These are phyloP conservation scores for Drosophila multiciliata DNA, from an alignment of 2,888 invertebrate species.

Conservation along the genomic window DNA sequence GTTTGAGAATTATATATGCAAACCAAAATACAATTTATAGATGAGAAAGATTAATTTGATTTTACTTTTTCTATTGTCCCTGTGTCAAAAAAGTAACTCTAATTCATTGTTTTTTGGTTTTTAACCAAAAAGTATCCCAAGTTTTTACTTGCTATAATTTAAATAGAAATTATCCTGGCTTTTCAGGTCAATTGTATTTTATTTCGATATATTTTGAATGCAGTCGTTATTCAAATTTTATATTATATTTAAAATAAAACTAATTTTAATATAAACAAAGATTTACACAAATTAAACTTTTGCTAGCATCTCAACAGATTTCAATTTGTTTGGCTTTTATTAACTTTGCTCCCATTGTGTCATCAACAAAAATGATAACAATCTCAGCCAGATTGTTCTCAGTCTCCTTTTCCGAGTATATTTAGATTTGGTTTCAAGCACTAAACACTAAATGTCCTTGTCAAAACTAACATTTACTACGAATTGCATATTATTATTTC, in stretches of 20 bases:
- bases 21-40: neutral
- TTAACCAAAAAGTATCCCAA: too few relatives aligned
- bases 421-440: neutral
- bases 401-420: neutral
- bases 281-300: neutral
- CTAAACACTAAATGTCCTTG: slow-evolving; percentile 28
- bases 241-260: too few relatives aligned
- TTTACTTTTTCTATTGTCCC: accelerated
- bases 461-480: slow-evolving; percentile 14
- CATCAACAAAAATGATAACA: neutral
- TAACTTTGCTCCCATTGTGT: neutral
- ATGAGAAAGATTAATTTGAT: neutral
- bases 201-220: too few relatives aligned
- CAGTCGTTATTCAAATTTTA: too few relatives aligned
- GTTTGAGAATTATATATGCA: neutral
- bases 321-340: neutral
- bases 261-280: too few relatives aligned
- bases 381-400: neutral
- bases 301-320: neutral
- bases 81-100: neutral
- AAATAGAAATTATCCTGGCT: neutral
- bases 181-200: neutral
- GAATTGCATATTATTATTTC: slow-evolving; percentile 8
- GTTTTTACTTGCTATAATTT: neutral
- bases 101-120: neutral